phyloP scores from a whole-genome alignment of 2,113 vertebrate genomes.

The Acrocephalus kingi region DNA sequence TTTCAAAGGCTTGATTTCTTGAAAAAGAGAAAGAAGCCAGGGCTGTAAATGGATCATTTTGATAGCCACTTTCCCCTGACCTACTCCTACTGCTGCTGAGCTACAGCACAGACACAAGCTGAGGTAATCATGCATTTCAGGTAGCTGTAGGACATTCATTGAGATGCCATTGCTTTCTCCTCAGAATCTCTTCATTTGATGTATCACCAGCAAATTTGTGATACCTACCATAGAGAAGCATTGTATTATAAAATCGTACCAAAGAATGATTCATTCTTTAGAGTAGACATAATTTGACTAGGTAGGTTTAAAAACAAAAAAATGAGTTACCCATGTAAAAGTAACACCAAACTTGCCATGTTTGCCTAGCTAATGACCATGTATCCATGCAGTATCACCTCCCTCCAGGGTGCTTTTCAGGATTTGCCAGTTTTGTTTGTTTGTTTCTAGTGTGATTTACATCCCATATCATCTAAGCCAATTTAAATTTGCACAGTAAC shows the following conservation, averaged over 20 bases:
- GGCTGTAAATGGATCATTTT: slow-evolving; percentile 5
- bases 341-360: not conserved
- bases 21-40: not conserved
- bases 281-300: not conserved
- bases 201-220: not conserved
- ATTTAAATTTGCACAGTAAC: not conserved
- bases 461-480: not conserved
- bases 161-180: not conserved
- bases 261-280: not conserved
- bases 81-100: not conserved
- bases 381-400: not conserved
- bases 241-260: not conserved
- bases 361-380: not conserved
- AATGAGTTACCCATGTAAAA: not conserved
- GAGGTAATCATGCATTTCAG: not conserved
- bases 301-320: not conserved
- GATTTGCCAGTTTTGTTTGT: not conserved
- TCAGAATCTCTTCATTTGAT: not conserved
- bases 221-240: not conserved
- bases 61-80: slow-evolving; percentile 11
- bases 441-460: not conserved
- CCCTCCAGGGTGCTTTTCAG: not conserved
- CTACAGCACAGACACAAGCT: not conserved
- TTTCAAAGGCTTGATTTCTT: slow-evolving; percentile 11
- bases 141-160: not conserved